A percentile compares a stretch with the other conserved stretches of the same genome.
These are phyloP conservation scores for Whitmania pigra DNA, from an alignment of 1,140 invertebrate species.

Conservation along the genomic window DNA sequence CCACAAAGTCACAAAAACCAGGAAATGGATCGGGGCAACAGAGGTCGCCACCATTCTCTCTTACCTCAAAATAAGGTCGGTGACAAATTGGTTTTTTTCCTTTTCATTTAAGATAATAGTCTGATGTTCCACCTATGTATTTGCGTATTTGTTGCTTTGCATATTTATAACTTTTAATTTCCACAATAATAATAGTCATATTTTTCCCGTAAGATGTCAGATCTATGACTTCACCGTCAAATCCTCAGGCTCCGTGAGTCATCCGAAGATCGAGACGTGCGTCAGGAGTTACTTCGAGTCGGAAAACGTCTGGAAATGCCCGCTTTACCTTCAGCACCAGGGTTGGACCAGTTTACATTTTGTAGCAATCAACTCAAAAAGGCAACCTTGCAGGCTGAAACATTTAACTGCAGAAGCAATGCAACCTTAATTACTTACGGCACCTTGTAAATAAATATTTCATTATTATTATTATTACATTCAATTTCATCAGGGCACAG, in stretches of 20 bases:
- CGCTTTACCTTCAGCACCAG: not conserved
- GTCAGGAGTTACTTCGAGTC: not conserved
- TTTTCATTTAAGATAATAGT: too few species aligned
- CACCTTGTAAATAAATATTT: too few species aligned
- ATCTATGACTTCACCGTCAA: not conserved
- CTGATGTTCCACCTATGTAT: not conserved
- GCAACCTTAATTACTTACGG: too few species aligned
- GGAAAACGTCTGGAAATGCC: not conserved
- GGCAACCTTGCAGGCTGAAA: too few species aligned
- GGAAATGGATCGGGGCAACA: constrained; percentile 77
- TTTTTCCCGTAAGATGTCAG: not conserved
- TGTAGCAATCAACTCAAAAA: not conserved
- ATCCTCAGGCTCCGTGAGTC: not conserved
- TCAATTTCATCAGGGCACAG: not conserved
- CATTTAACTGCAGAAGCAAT: not conserved
- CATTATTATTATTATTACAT: too few species aligned
- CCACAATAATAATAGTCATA: not conserved
- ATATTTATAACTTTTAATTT: not conserved
- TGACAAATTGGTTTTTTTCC: constrained; percentile 3
- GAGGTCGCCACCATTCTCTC: constrained; percentile 38
- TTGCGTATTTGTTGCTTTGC: not conserved
- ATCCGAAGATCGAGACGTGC: not conserved
- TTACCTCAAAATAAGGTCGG: constrained; percentile 37
- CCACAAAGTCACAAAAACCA: constrained; percentile 63
- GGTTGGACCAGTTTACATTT: not conserved